Evolutionary conservation across 2,797 vertebrate species (phyloP).

Genomic region (Gadopsis bispinosus): DNA sequence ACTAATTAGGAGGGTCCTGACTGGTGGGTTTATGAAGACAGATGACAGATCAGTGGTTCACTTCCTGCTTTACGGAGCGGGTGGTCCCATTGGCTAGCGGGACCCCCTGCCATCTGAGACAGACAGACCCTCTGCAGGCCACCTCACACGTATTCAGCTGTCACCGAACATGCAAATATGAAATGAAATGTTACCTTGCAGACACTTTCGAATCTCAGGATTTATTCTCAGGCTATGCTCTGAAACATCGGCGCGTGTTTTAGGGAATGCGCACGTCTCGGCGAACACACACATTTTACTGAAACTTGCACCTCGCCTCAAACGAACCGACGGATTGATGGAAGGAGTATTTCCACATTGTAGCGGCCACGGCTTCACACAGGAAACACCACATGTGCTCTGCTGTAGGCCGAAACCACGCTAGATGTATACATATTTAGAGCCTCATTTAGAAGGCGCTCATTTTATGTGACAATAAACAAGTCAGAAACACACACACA

Average conservation of each 20-base stretch:
- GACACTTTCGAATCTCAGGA: conserved; percentile 4
- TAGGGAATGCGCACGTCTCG: neutral
- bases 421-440: conserved; percentile 33
- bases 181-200: conserved; percentile 29
- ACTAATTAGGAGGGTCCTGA: conserved; percentile 84
- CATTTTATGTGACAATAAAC: conserved; percentile 62
- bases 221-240: conserved; percentile 1
- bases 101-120: conserved; percentile 68
- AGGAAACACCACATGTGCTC: conserved; percentile 36
- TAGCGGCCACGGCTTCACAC: conserved; percentile 11
- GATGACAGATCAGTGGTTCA: conserved; percentile 79
- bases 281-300: neutral
- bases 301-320: conserved; percentile 3
- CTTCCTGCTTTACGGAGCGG: conserved; percentile 76
- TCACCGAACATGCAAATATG: conserved; percentile 48
- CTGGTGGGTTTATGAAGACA: conserved; percentile 79
- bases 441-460: conserved; percentile 51
- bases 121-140: conserved; percentile 68
- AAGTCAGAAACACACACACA: conserved; percentile 37
- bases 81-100: conserved; percentile 69
- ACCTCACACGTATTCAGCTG: conserved; percentile 62
- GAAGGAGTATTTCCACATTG: conserved; percentile 9
- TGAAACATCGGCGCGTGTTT: neutral
- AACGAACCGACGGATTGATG: conserved; percentile 10
- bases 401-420: conserved; percentile 26